These are phyloP conservation scores for Malurus splendens DNA, from an alignment of 2,797 vertebrate genomes.

Conservation along the genomic window DNA sequence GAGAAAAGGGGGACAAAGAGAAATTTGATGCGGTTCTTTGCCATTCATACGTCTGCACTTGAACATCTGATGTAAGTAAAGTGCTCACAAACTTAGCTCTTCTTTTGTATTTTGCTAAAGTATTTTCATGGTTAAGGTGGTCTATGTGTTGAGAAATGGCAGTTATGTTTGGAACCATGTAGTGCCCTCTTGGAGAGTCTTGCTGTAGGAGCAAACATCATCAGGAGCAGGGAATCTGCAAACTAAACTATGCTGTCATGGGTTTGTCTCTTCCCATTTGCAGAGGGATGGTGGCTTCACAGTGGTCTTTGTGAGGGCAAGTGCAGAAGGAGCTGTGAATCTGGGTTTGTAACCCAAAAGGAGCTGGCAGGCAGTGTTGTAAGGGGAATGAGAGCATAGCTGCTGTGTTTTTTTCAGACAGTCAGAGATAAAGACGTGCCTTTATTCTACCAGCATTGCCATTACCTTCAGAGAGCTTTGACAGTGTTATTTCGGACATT, in stretches of 20 bases:
- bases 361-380: neutral
- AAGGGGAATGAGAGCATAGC: neutral
- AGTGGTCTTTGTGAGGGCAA: neutral
- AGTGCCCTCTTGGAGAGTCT: neutral
- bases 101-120: neutral
- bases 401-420: neutral
- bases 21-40: neutral
- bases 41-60: neutral
- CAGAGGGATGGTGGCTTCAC: neutral
- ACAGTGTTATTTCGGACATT: constrained; percentile 85
- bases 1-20: neutral
- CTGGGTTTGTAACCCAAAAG: accelerated
- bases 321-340: neutral
- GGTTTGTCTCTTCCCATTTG: neutral
- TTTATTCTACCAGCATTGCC: constrained; percentile 77
- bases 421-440: neutral
- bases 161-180: neutral
- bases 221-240: neutral
- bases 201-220: neutral
- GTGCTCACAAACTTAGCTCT: neutral
- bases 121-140: neutral
- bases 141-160: neutral
- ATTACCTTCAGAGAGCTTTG: constrained; percentile 75
- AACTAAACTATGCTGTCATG: accelerated
- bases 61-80: neutral